Evolutionary conservation across 1,140 invertebrate genomes (phyloP), one percentile per base, ranked within the genome.

Genomic region (Tetramorium parvispinum): DNA sequence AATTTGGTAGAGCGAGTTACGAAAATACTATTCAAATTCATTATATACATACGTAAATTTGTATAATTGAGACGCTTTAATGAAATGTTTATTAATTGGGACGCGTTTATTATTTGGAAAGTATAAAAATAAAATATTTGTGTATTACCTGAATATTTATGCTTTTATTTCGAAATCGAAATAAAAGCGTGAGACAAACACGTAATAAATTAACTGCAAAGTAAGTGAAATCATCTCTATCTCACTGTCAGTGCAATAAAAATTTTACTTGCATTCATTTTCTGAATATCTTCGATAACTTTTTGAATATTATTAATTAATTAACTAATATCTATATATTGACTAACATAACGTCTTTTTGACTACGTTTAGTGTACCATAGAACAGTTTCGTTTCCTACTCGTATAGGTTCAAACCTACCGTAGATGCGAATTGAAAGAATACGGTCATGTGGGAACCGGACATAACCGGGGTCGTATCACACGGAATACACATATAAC

Each of bases 401-500:
- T 51, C n/a, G 0, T 21, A 57, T 37, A 57, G 13, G 37, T 21
- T 13, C 24, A 18, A 37, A 13, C 46, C 21, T 46, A 24, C 6
- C 51, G 7, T 43, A 59, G 27, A 11, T n/a, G 53, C 37, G 43
- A 70, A 27, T 70, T n/a, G 68, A 75, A 83, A 83, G 51, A 83
- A 61, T 18, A 61, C 40, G 21, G 18, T n/a, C 55, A 13, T 8
- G 18, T 37, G 32, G 24, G 24, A 27, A 27, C 63, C 46, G 49
- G 32, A 79, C 61, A 16, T 81, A 73, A 73, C 11, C 53, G 65
- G 51, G 66, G 37, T 66, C 24, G 65, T 46, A 82, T 83, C 40
- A 68, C 53, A 53, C 79, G 68, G 68, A 75, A 75, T 21, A 75
- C 79, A 59, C 68, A 73, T 73, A 83, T 73, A 83, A 83, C 40